Conservation (phyloP, 2,888 invertebrate genomes). For the Ditula angustiorana region DNA sequence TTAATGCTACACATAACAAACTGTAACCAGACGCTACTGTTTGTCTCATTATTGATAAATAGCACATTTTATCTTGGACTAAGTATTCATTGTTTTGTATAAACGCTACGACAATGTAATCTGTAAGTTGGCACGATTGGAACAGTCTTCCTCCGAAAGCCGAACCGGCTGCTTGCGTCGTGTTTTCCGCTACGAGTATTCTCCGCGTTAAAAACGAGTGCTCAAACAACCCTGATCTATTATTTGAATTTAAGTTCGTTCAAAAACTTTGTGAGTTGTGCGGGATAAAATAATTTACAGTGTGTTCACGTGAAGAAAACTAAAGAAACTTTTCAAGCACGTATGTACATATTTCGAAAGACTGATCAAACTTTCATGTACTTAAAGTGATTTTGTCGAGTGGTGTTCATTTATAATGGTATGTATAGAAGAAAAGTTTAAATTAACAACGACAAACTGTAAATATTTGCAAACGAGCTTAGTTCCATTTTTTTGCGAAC, state of each 20-base stretch:
- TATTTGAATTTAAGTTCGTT: background rate
- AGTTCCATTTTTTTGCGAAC: too few species aligned
- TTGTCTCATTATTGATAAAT: too few species aligned
- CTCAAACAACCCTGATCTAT: background rate
- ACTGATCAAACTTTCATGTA: background rate
- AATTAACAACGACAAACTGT: too few species aligned
- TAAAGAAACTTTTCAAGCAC: background rate
- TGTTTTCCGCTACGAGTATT: background rate
- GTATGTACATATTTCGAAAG: background rate
- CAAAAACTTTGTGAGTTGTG: background rate
- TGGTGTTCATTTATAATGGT: background rate
- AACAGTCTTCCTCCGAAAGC: constrained; percentile 13
- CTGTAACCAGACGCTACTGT: too few species aligned
- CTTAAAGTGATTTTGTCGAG: background rate
- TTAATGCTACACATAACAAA: too few species aligned
- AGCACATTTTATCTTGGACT: background rate
- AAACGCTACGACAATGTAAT: constrained; percentile 10
- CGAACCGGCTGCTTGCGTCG: background rate
- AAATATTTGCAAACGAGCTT: too few species aligned
- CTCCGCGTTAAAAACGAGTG: background rate
- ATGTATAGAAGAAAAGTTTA: background rate
- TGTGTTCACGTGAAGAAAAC: background rate
- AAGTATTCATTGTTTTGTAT: constrained; percentile 10
- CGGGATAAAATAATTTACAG: background rate
- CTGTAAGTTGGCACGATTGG: constrained; percentile 3